A percentile compares a stretch with the other conserved stretches of the same genome.
Conservation (phyloP, 2,113 vertebrate species). For the Amia ocellicauda region DNA sequence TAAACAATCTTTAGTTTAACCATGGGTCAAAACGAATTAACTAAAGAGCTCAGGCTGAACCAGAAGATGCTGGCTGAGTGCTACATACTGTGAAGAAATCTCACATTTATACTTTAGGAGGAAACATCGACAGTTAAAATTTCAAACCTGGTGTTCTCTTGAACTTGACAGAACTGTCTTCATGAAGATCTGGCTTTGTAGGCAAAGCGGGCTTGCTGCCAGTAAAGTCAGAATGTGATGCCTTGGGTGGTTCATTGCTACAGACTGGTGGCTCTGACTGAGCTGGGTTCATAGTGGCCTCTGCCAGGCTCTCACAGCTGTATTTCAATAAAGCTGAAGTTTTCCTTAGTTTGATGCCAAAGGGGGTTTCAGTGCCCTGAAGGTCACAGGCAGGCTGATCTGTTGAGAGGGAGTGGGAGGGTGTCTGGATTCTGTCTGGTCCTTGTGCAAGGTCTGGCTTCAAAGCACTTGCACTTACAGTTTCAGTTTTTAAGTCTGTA, state of each 20-base stretch:
- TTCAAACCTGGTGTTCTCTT: conserved; percentile 50
- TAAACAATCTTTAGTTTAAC: too few relatives aligned
- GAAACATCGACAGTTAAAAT: conserved; percentile 1
- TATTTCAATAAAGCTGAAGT: conserved; percentile 63
- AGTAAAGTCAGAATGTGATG: neutral
- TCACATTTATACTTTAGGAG: too few relatives aligned
- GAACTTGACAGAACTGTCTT: conserved; percentile 49
- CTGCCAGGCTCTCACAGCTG: conserved; percentile 50
- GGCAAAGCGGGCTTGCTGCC: conserved; percentile 46
- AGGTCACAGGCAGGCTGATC: conserved; percentile 23
- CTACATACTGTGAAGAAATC: too few relatives aligned
- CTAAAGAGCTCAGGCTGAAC: too few relatives aligned
- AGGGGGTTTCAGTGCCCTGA: conserved; percentile 58
- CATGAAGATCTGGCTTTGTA: conserved; percentile 43
- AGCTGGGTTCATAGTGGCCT: conserved; percentile 9
- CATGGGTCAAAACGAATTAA: too few relatives aligned
- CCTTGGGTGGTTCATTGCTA: conserved; percentile 22
- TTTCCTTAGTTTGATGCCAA: conserved; percentile 79
- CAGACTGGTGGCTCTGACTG: conserved; percentile 6
- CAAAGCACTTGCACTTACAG: neutral
- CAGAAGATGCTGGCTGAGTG: too few relatives aligned
- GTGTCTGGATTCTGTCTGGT: conserved; percentile 25
- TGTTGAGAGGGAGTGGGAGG: neutral
- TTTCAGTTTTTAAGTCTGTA: too few relatives aligned
- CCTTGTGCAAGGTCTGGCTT: conserved; percentile 28